A percentile compares a stretch with the other conserved stretches of the same genome.
Conservation (phyloP, 1,140 invertebrate species). For the Calliphora vicina region DNA sequence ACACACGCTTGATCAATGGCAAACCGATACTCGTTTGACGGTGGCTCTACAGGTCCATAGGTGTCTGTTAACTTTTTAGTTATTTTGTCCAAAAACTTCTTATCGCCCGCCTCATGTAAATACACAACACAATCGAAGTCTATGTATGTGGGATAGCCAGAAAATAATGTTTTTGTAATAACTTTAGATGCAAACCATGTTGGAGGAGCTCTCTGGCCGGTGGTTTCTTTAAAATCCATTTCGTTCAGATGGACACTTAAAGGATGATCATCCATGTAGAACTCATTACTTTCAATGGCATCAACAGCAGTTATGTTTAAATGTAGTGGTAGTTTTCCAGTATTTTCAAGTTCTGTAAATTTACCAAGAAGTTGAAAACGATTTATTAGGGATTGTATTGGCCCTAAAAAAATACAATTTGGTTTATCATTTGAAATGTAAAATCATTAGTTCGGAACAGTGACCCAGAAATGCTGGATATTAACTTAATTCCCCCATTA, state of each 20-base stretch:
- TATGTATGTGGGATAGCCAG: constrained; percentile 67
- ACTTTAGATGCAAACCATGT: constrained; percentile 44
- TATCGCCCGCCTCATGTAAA: constrained; percentile 65
- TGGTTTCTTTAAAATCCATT: neutral
- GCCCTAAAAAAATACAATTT: too few species aligned
- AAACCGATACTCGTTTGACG: constrained; percentile 32
- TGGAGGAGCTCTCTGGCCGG: neutral
- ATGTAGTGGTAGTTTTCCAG: neutral
- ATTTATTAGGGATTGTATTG: too few species aligned
- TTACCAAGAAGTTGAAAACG: neutral
- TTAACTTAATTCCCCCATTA: too few species aligned
- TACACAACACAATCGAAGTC: constrained; percentile 68
- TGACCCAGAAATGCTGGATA: too few species aligned
- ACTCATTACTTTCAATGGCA: neutral
- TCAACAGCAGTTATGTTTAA: neutral
- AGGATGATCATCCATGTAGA: neutral
- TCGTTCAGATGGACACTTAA: neutral
- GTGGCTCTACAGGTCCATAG: constrained; percentile 38
- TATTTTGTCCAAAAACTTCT: constrained; percentile 65
- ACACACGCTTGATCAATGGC: constrained; percentile 69
- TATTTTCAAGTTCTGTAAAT: constrained; percentile 25
- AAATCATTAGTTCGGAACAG: too few species aligned
- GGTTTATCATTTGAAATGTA: too few species aligned
- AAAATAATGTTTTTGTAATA: constrained; percentile 63
- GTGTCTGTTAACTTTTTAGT: constrained; percentile 64